Percentiles rank a stretch among this genome's conserved stretches.
Conservation (phyloP, 2,797 vertebrate species). For the Pitangus sulphuratus region DNA sequence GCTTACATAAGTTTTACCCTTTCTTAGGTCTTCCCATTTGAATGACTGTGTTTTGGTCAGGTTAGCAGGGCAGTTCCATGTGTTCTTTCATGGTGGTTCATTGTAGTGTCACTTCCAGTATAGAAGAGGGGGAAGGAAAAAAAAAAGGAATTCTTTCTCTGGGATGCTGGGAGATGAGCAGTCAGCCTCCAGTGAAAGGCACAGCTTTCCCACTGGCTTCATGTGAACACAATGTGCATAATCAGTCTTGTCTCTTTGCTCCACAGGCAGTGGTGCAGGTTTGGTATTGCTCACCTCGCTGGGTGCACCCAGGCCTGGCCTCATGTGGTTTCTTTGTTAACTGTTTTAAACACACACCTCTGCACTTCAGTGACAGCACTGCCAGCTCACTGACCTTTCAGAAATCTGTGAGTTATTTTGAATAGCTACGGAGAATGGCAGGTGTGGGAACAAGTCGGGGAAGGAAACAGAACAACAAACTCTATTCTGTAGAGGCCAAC, state of each 20-base stretch:
- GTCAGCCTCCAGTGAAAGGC: accelerated
- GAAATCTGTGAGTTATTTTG: background rate
- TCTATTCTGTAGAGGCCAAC: background rate
- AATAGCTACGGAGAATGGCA: background rate
- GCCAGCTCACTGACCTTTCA: background rate
- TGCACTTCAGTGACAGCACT: background rate
- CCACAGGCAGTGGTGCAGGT: background rate
- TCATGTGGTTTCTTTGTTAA: background rate
- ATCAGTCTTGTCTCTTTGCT: background rate
- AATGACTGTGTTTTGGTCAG: background rate
- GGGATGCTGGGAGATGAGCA: background rate
- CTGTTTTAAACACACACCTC: background rate
- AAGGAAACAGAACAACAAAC: background rate
- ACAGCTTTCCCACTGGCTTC: background rate
- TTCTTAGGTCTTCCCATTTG: background rate
- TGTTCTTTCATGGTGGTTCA: background rate
- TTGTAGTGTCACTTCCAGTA: background rate
- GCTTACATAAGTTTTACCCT: accelerated
- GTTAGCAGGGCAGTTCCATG: background rate
- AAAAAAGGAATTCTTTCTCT: background rate
- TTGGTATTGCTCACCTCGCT: background rate
- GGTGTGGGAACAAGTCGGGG: background rate
- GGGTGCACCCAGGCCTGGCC: background rate
- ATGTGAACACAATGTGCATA: accelerated
- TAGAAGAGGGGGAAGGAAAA: background rate